Evolutionary conservation across 1,140 invertebrate genomes (phyloP).

Genomic region (Sarcophaga peregrina): DNA sequence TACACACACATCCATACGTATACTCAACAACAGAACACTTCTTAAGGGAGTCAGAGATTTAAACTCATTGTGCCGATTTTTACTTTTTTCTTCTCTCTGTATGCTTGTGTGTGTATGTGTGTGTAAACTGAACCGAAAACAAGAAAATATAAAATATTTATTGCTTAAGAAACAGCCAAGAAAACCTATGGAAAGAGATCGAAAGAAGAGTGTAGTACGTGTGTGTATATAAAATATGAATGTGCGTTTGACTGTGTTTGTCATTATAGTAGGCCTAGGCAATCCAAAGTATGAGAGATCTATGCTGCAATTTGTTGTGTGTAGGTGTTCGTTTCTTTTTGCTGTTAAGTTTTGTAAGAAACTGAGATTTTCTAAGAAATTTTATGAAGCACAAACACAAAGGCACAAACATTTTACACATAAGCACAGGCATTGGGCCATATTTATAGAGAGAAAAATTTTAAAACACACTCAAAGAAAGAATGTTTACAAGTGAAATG

Average conservation of each 20-base stretch:
- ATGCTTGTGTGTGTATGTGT: too few species aligned
- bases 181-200: too few species aligned
- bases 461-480: background rate
- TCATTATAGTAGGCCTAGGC: background rate
- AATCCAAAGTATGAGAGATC: background rate
- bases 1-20: background rate
- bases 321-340: background rate
- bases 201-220: background rate
- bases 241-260: background rate
- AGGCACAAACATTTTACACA: background rate
- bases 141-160: slow-evolving; percentile 28
- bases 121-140: background rate
- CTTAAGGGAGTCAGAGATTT: slow-evolving; percentile 37
- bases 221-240: background rate
- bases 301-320: background rate
- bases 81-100: background rate
- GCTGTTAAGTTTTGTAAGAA: slow-evolving; percentile 2
- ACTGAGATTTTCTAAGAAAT: slow-evolving; percentile 29
- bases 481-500: background rate
- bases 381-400: background rate
- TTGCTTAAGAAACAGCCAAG: background rate
- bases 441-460: background rate
- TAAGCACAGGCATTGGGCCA: background rate
- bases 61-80: background rate
- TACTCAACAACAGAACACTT: background rate